These are phyloP conservation scores for Acanthosepion lycidas DNA, from an alignment of 2,888 invertebrate species.

Conservation along the genomic window DNA sequence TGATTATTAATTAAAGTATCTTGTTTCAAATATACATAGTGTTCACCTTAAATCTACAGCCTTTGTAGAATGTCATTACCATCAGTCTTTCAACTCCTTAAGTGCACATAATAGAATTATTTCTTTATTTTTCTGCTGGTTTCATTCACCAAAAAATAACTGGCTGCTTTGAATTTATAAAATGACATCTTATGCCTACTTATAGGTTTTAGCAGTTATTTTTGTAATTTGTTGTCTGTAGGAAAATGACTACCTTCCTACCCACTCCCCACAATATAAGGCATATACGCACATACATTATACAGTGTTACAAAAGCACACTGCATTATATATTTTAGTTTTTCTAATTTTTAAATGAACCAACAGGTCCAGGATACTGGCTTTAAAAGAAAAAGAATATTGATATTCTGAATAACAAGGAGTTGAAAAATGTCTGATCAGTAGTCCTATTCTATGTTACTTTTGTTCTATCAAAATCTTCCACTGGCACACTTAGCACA, in stretches of 20 bases:
- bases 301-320: background rate
- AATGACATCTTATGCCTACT: background rate
- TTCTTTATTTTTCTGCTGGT: background rate
- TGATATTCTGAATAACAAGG: background rate
- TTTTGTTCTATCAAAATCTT: background rate
- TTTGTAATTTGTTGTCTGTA: background rate
- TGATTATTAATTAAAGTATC: background rate
- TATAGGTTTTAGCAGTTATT: background rate
- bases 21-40: background rate
- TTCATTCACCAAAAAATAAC: background rate
- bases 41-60: background rate
- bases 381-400: background rate
- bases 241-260: background rate
- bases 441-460: background rate
- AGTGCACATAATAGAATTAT: background rate
- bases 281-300: conserved; percentile 9
- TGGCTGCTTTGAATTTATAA: background rate
- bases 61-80: background rate
- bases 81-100: conserved; percentile 33
- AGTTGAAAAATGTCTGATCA: background rate
- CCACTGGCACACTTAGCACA: background rate
- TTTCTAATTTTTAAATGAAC: background rate
- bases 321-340: background rate
- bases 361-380: background rate
- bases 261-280: background rate